Evolutionary conservation across 2,797 vertebrate species (phyloP).

Genomic region (Sebastes iracundus): DNA sequence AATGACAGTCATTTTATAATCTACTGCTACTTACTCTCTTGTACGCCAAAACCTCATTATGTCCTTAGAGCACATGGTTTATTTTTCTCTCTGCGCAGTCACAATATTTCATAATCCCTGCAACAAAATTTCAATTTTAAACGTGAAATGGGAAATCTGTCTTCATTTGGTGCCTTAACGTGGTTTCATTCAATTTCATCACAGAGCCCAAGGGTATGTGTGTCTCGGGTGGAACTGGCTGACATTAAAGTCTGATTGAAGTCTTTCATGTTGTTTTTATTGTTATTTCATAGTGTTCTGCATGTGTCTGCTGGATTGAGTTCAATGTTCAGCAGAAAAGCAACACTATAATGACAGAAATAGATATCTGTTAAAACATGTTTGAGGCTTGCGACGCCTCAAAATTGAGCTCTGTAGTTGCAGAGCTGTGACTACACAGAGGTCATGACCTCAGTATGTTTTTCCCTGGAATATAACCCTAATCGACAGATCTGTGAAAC

Average conservation of each 20-base stretch:
- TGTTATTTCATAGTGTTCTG: neutral
- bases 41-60: neutral
- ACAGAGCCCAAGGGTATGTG: constrained; percentile 15
- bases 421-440: neutral
- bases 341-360: neutral
- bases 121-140: constrained; percentile 21
- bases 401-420: neutral
- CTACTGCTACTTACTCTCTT: neutral
- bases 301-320: neutral
- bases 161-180: constrained; percentile 33
- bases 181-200: constrained; percentile 63
- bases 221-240: constrained; percentile 6
- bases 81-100: neutral
- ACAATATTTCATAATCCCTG: constrained; percentile 23
- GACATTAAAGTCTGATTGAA: constrained; percentile 20
- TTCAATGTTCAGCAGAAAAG: neutral
- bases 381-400: neutral
- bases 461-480: neutral
- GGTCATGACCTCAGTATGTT: neutral
- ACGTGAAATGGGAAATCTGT: constrained; percentile 27
- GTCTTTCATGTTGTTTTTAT: constrained; percentile 37
- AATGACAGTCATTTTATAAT: constrained; percentile 14
- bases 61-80: neutral
- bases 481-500: too few species aligned
- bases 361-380: neutral